Base-by-base conservation (phyloP, 2,888 invertebrate genomes). In the Dicyrtoma fusca region DNA sequence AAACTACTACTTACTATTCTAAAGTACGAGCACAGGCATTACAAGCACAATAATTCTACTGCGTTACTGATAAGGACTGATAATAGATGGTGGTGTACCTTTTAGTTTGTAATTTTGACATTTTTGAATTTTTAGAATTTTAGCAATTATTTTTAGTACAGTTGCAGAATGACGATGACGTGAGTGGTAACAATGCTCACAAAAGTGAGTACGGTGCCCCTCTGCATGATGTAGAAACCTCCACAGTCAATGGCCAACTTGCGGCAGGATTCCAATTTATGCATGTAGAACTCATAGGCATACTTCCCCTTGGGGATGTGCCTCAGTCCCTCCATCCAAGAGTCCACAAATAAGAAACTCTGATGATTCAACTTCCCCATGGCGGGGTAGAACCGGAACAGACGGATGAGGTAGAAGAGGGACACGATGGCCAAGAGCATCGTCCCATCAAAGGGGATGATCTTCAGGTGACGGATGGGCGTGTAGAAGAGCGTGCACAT, bases 401-500 rank as follows among this genome's bases (percentile, higher is more conserved):
- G 75, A 21, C 80, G 75, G 57, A 80, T 74, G 57, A 75, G 74
- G 69, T 77, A 80, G 74, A 71, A 80, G 19, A 76, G 64, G 1
- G 78, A 76, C 21, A 78, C 75, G 53, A 74, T 69, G 14, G 76
- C 77, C 57, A 78, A 75, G 14, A 80, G 73, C n/a, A 68, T 42
- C 4, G 70, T 71, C 10, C 75, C 78, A 69, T 77, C 74, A 0
- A 78, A 72, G 6, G 77, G 76, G 23, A 78, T 74, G 17, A 76
- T 72, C 23, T 47, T 47, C 45, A 78, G 65, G 53, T 75, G 76
- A n/a, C 79, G 75, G 71, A 79, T 79, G 26, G 80, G 78, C 8
- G 80, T 80, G 78, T 80, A 80, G 77, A 80, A 80, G 19, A 80
- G 66, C 8, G 78, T 80, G 57, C 79, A 78, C 78, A 78, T 78